Percentiles rank a stretch among this genome's conserved stretches.
phyloP scores from a whole-genome alignment of 2,797 vertebrate species.

The Peromyscus melanophrys region DNA sequence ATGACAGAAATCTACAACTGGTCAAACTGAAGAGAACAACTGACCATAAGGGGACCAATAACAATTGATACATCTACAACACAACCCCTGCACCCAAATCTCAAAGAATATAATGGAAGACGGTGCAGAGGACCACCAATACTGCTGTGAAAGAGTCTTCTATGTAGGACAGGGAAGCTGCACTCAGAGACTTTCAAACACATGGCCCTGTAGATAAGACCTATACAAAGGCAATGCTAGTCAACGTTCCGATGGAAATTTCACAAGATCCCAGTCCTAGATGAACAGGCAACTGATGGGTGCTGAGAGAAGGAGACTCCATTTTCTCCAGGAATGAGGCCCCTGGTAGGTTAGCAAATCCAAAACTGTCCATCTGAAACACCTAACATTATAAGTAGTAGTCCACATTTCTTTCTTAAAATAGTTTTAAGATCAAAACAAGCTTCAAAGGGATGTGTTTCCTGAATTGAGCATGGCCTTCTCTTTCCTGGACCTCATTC shows the following conservation, averaged over 20 bases:
- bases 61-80: too few relatives aligned
- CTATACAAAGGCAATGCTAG: neutral
- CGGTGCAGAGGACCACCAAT: accelerated
- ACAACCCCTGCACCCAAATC: neutral
- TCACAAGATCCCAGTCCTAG: neutral
- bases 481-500: too few relatives aligned
- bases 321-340: neutral
- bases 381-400: neutral
- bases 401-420: neutral
- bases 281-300: neutral
- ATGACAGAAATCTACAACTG: neutral
- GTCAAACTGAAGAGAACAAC: neutral
- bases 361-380: neutral
- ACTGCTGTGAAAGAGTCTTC: neutral
- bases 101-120: neutral
- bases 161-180: neutral
- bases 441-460: neutral
- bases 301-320: neutral
- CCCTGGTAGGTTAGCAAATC: neutral
- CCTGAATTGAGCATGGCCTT: neutral
- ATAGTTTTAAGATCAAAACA: neutral
- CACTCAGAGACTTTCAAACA: too few relatives aligned
- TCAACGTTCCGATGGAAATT: too few relatives aligned
- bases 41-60: too few relatives aligned
- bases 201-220: neutral